These are phyloP conservation scores for Mechanitis mazaeus DNA, from an alignment of 2,888 invertebrate genomes.

Conservation along the genomic window DNA sequence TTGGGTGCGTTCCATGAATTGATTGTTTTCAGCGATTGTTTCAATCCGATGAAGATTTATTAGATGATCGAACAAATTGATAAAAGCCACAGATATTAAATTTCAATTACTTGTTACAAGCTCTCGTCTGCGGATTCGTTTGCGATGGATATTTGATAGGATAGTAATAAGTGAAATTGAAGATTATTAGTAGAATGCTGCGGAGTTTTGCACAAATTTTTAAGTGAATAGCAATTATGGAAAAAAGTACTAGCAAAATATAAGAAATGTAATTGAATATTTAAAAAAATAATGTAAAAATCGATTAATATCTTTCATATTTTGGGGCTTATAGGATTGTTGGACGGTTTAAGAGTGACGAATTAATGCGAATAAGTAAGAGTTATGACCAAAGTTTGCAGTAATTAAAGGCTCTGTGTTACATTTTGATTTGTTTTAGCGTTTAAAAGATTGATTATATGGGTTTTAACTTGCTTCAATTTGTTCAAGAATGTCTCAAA, in stretches of 20 bases:
- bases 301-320: slow-evolving; percentile 5
- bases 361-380: slow-evolving; percentile 5
- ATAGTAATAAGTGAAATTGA: background rate
- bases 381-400: slow-evolving; percentile 5
- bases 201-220: background rate
- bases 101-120: slow-evolving; percentile 18
- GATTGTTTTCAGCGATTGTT: slow-evolving; percentile 20
- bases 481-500: background rate
- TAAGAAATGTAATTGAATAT: background rate
- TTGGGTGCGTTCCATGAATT: slow-evolving; percentile 18
- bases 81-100: slow-evolving; percentile 20
- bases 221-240: background rate
- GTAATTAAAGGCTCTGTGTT: background rate
- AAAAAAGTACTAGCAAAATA: background rate
- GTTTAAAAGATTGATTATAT: slow-evolving; percentile 1
- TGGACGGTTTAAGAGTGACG: slow-evolving; percentile 4
- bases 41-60: slow-evolving; percentile 20
- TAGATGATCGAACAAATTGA: slow-evolving; percentile 19
- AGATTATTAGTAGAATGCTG: background rate
- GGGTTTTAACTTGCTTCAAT: background rate
- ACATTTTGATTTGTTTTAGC: slow-evolving; percentile 3
- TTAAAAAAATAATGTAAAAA: background rate
- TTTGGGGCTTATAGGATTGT: slow-evolving; percentile 3
- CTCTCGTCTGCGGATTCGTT: background rate
- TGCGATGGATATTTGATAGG: slow-evolving; percentile 1